These are phyloP conservation scores for Chaetura pelagica DNA, from an alignment of 2,113 vertebrate species.

Conservation along the genomic window DNA sequence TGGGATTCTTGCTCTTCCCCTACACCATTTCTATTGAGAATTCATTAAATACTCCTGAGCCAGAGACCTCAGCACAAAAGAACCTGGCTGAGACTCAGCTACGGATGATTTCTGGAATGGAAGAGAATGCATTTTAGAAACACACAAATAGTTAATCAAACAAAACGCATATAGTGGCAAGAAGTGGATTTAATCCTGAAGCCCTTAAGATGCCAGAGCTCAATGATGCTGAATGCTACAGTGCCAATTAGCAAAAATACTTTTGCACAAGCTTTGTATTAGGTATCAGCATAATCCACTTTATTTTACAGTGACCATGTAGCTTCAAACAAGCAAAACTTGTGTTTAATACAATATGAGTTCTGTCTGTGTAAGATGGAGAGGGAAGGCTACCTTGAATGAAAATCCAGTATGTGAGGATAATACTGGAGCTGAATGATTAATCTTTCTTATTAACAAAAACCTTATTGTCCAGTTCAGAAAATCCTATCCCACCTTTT, in stretches of 20 bases:
- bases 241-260: constrained; percentile 4
- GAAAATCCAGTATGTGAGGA: not conserved
- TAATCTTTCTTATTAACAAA: not conserved
- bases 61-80: not conserved
- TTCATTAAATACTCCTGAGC: not conserved
- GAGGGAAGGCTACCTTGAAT: not conserved
- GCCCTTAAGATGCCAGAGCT: not conserved
- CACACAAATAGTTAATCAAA: not conserved
- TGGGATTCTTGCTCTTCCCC: not conserved
- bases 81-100: not conserved
- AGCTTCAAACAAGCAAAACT: constrained; percentile 13
- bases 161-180: not conserved
- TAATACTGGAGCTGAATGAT: not conserved
- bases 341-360: constrained; percentile 13
- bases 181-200: not conserved
- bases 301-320: not conserved
- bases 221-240: not conserved
- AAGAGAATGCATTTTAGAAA: not conserved
- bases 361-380: not conserved
- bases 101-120: not conserved
- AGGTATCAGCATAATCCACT: not conserved
- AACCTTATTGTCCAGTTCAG: not conserved
- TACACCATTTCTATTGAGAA: not conserved
- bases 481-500: not conserved
- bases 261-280: not conserved